Conservation (phyloP, 1,140 invertebrate species). For the Dufourea novaeangliae region DNA sequence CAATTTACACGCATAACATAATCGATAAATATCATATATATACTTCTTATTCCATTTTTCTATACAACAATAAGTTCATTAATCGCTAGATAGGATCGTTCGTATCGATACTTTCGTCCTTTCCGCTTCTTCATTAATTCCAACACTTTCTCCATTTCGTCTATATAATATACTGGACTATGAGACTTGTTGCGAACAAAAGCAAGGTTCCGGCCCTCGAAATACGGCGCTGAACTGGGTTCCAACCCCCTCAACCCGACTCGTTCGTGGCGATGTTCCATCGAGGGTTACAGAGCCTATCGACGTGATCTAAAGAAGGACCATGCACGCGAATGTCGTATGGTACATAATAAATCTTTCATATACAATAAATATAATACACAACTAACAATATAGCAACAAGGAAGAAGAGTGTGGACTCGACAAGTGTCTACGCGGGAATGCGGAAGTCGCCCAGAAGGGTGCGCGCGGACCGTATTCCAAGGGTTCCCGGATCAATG, state of each 20-base stretch:
- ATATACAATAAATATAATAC: conserved; percentile 41
- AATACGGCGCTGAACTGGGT: neutral
- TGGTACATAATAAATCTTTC: conserved; percentile 14
- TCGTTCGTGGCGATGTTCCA: too few relatives aligned
- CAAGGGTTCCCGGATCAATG: neutral
- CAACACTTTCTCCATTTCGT: conserved; percentile 35
- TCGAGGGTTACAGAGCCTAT: too few relatives aligned
- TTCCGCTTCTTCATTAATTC: conserved; percentile 44
- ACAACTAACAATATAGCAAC: conserved; percentile 38
- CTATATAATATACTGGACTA: neutral
- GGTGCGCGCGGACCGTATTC: neutral
- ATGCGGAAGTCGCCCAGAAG: too few relatives aligned
- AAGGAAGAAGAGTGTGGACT: conserved; percentile 45
- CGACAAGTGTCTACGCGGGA: neutral
- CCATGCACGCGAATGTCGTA: conserved; percentile 10
- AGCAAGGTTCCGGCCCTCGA: conserved; percentile 1
- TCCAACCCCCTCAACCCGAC: neutral
- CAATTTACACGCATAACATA: conserved; percentile 78
- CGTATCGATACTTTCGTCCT: conserved; percentile 47
- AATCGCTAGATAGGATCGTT: conserved; percentile 62
- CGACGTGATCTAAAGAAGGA: neutral
- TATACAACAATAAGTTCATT: conserved; percentile 66
- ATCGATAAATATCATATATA: conserved; percentile 73
- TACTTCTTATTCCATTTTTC: conserved; percentile 59
- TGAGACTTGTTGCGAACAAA: neutral